A percentile compares a stretch with the other conserved stretches of the same genome.
Evolutionary conservation across 2,888 invertebrate genomes (phyloP).

Genomic region (Temnothorax unifasciatus): DNA sequence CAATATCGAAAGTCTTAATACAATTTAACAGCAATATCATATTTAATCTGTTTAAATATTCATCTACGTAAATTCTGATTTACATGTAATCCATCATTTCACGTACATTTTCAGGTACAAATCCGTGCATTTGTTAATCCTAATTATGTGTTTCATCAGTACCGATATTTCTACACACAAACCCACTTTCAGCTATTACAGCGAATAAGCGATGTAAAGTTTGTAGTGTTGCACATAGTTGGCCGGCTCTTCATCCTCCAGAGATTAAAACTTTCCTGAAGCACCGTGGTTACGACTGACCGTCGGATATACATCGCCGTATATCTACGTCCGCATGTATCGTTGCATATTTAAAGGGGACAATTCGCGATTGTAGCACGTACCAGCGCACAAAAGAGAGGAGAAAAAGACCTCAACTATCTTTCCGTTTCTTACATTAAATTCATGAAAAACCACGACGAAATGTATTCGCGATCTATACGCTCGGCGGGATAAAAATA

Average conservation of each 20-base stretch:
- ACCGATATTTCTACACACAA: background rate
- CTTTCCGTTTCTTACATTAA: background rate
- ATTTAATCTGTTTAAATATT: background rate
- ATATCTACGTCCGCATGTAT: background rate
- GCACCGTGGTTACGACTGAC: background rate
- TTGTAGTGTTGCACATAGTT: background rate
- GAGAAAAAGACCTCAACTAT: background rate
- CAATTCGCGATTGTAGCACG: background rate
- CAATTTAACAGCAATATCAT: background rate
- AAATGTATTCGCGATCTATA: background rate
- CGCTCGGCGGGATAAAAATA: slow-evolving; percentile 2
- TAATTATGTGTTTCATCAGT: background rate
- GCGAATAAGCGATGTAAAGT: background rate
- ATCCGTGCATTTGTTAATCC: background rate
- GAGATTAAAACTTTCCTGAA: slow-evolving; percentile 11
- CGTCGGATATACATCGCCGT: background rate
- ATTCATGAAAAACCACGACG: background rate
- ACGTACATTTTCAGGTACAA: background rate
- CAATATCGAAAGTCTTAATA: background rate
- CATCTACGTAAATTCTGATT: background rate
- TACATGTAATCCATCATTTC: background rate
- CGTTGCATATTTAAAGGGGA: slow-evolving; percentile 38
- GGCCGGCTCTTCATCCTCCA: background rate
- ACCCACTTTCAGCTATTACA: background rate
- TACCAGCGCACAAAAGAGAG: background rate